These are phyloP conservation scores for Carpatolechia fugitivella DNA, from an alignment of 2,888 invertebrate species.

Conservation along the genomic window DNA sequence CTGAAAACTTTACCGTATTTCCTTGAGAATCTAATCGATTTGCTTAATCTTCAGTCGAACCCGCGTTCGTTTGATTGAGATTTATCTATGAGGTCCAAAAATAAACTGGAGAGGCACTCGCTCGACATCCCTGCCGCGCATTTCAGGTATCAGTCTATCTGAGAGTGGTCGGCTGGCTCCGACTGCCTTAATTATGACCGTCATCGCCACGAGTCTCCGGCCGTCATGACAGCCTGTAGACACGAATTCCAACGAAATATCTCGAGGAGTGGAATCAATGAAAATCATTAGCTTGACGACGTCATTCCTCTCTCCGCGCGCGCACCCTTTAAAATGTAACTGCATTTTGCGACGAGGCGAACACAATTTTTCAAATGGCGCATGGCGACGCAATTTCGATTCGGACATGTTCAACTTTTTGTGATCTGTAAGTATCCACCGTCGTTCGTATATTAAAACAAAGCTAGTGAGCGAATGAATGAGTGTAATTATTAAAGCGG, in stretches of 20 bases:
- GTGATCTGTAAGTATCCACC: not conserved
- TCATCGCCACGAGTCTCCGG: not conserved
- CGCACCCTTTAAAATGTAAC: not conserved
- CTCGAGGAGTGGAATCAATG: not conserved
- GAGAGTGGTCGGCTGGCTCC: not conserved
- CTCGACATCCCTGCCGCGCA: too few relatives aligned
- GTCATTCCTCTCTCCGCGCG: slow-evolving; percentile 4
- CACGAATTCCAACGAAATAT: not conserved
- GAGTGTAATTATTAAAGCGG: slow-evolving; percentile 48
- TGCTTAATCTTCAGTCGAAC: too few relatives aligned
- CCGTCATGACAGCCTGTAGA: not conserved
- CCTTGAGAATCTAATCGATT: too few relatives aligned
- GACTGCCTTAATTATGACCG: slow-evolving; percentile 1
- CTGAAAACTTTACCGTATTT: too few relatives aligned
- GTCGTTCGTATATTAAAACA: slow-evolving; percentile 5
- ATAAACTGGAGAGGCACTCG: too few relatives aligned
- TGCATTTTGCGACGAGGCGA: not conserved
- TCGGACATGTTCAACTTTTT: too few relatives aligned
- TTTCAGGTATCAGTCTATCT: too few relatives aligned
- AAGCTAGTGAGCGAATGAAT: slow-evolving; percentile 25
- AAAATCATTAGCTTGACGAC: slow-evolving; percentile 2
- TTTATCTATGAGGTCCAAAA: too few relatives aligned
- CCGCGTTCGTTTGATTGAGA: too few relatives aligned
- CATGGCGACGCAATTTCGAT: too few relatives aligned
- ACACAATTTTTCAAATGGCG: not conserved